Base-by-base conservation (phyloP, 2,888 invertebrate genomes). In the Notodonta dromedarius region DNA sequence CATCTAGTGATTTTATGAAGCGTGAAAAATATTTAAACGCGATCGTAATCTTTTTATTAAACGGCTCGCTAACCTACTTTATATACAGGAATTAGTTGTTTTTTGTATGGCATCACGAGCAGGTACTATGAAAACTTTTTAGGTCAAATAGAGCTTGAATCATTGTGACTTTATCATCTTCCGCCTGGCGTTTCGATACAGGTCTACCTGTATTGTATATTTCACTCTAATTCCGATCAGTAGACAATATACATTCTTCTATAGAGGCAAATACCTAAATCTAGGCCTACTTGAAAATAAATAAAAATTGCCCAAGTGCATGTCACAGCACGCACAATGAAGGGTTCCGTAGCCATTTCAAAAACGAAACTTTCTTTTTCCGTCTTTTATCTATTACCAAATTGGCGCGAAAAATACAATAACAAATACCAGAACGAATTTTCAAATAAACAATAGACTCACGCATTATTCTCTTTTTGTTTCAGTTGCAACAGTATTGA, bases 401-500 rank as follows among this genome's bases (percentile, higher is more conserved):
- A 24, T 24, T 24, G 1, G 24, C 24, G 2, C 46, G 13, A 46
- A 50, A 50, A 48, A 14, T 14, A n/a, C 5, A 48, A 50, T 16
- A 16, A 16, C 1, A n/a, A 50, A 9, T n/a, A 50, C 12, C 9
- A 9, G 3, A 13, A 32, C 11, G 35, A 53, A 54, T 35, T 53
- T 35, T 53, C 11, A 39, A 39, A 54, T 44, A 39, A 65, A 62
- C 59, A 61, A 56, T 60, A 51, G 44, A 59, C 7, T 68, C 7
- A 69, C 42, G 13, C 11, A 62, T 62, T 13, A 52, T 56, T 53
- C 61, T 69, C 79, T 63, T 58, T 75, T 88, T 88, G 90, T 92
- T 92, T 67, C 93, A 93, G 92, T 87, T 90, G 87, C 87, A 87
- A 89, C 84, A 75, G 68, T 69, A 68, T 71, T 71, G 73, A 75